Base-by-base conservation (phyloP, 2,797 vertebrate species). In the Trachurus trachurus region DNA sequence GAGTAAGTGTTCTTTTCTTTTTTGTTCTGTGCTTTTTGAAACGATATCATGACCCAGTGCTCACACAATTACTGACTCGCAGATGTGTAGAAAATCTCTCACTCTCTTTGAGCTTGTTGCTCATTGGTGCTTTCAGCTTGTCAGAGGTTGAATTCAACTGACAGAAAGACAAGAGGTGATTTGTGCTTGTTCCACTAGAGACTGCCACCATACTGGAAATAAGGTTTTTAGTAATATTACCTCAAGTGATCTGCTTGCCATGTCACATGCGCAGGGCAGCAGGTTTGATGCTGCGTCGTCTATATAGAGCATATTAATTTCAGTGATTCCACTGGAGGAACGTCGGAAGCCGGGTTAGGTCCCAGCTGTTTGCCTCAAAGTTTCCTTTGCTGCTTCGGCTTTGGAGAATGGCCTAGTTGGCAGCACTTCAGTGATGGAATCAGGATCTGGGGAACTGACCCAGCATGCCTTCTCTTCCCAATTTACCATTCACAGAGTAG, bases 391-490 rank as follows among this genome's bases (percentile, higher is more conserved):
- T 69, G 68, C 59, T 49, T 63, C 5, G 1, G 60, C 29, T 54
- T 72, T 74, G 66, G 79, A 73, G 67, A 21, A 9, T 59, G 78
- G 81, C 82, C 83, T 77, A 83, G 65, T 87, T 91, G 88, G 87
- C 85, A 87, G 73, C 54, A 71, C 89, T 87, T 88, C 85, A 88
- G 78, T 87, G 71, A 66, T 69, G 50, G 75, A 59, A 69, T 42
- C 66, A 34, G 59, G 69, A 77, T 74, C 75, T 59, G 52, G 86
- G 84, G 88, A 90, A 68, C 73, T 84, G 84, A 90, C 88, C 82
- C 77, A 78, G 81, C 83, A 78, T 82, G 81, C 62, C 77, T 79
- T 42, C 47, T 76, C 45, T 81, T 63, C 74, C 54, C 64, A 78
- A 66, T 87, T 87, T 84, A 60, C 73, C 64, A 80, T 82, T 80